Conservation (phyloP, 2,888 invertebrate species). For the Eubasilissa splendida region DNA sequence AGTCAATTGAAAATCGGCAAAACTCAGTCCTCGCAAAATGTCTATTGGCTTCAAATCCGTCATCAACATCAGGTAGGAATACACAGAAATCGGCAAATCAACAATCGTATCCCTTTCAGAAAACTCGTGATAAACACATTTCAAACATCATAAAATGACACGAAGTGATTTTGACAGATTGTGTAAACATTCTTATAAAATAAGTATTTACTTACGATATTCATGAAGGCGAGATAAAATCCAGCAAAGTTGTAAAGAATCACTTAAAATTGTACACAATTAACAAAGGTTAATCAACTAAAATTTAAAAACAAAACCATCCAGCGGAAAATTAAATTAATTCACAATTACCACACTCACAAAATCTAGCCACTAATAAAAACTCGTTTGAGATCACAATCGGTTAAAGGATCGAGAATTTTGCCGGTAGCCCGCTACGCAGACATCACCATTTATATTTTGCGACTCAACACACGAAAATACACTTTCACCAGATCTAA, state of each 20-base stretch:
- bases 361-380: slow-evolving; percentile 32
- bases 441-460: slow-evolving; percentile 3
- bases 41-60: not conserved
- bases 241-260: not conserved
- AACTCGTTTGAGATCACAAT: slow-evolving; percentile 32
- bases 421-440: slow-evolving; percentile 14
- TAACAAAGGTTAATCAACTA: slow-evolving; percentile 30
- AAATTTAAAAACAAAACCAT: slow-evolving; percentile 26
- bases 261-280: slow-evolving; percentile 38
- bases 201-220: slow-evolving; percentile 28
- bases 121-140: slow-evolving; percentile 2
- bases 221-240: slow-evolving; percentile 22
- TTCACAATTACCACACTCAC: slow-evolving; percentile 47
- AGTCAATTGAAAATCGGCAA: slow-evolving; percentile 45
- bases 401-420: slow-evolving; percentile 21
- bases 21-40: not conserved
- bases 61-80: not conserved
- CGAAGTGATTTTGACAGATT: slow-evolving; percentile 42
- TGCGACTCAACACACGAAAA: not conserved
- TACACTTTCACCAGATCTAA: slow-evolving; percentile 39
- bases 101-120: not conserved
- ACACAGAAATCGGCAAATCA: not conserved
- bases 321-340: slow-evolving; percentile 32
- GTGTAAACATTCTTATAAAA: slow-evolving; percentile 38
- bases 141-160: not conserved